These are phyloP conservation scores for Holacanthella duospinosa DNA, from an alignment of 2,888 invertebrate genomes.

Conservation along the genomic window DNA sequence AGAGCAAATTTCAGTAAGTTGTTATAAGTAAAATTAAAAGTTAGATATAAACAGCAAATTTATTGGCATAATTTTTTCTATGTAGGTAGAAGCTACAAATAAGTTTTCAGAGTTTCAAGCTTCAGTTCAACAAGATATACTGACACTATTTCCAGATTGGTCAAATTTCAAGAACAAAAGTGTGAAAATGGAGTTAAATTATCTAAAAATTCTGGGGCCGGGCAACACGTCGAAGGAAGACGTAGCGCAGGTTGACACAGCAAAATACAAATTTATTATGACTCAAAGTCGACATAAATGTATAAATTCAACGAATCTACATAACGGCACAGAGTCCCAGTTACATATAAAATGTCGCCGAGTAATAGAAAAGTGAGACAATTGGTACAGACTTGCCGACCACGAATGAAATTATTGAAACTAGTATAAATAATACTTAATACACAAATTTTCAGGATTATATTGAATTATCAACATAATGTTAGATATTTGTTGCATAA, in stretches of 20 bases:
- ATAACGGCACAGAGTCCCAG: too few species aligned
- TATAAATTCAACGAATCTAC: too few species aligned
- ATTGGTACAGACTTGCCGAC: too few species aligned
- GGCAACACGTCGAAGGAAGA: conserved; percentile 22
- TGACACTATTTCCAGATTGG: conserved; percentile 9
- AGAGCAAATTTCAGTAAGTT: conserved; percentile 21
- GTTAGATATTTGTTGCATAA: too few species aligned
- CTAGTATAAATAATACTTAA: too few species aligned
- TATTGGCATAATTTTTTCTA: neutral
- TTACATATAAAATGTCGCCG: too few species aligned
- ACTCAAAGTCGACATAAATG: too few species aligned
- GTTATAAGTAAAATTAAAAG: neutral
- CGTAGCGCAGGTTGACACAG: conserved; percentile 19
- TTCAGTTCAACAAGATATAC: conserved; percentile 12
- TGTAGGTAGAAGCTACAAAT: conserved; percentile 6
- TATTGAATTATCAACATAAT: too few species aligned
- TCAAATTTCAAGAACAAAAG: conserved; percentile 10
- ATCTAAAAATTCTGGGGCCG: conserved; percentile 30
- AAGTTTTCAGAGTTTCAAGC: conserved; percentile 10
- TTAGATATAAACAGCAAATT: neutral
- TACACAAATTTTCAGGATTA: too few species aligned
- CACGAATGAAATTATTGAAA: too few species aligned
- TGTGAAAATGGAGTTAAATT: conserved; percentile 29
- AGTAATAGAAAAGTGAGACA: too few species aligned
- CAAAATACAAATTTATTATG: too few species aligned